A percentile compares a stretch with the other conserved stretches of the same genome.
phyloP scores from a whole-genome alignment of 2,113 vertebrate species.

The Tricholaema leucomelas region DNA sequence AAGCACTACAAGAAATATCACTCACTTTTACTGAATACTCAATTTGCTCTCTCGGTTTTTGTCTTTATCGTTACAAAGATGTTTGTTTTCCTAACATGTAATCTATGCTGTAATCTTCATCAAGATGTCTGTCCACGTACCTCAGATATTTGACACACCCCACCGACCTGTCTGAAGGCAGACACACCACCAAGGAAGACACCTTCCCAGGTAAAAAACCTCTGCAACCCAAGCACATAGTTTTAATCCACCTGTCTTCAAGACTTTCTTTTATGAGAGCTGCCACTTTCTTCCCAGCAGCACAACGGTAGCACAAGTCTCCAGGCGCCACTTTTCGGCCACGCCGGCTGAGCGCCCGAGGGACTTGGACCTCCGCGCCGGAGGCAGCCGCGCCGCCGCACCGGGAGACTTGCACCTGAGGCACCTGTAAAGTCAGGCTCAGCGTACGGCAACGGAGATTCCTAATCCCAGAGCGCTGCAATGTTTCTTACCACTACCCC shows the following conservation, averaged over 20 bases:
- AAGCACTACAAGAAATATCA: neutral
- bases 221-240: accelerated
- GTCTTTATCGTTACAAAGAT: accelerated
- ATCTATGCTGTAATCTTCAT: neutral
- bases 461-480: neutral
- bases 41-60: neutral
- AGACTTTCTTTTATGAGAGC: accelerated
- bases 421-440: neutral
- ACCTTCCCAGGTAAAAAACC: neutral
- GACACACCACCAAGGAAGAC: neutral
- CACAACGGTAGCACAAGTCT: accelerated
- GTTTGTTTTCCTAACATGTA: neutral
- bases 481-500: neutral
- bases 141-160: neutral
- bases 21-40: neutral
- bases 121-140: neutral
- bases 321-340: neutral
- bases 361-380: no score
- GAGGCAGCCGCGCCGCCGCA: neutral
- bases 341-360: neutral
- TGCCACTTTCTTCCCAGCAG: accelerated
- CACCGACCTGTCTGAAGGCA: neutral
- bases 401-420: neutral
- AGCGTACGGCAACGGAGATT: neutral
- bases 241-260: no score